Percentiles rank a stretch among this genome's conserved stretches.
These are phyloP conservation scores for Psettodes erumei DNA, from an alignment of 2,113 vertebrate genomes.

Conservation along the genomic window DNA sequence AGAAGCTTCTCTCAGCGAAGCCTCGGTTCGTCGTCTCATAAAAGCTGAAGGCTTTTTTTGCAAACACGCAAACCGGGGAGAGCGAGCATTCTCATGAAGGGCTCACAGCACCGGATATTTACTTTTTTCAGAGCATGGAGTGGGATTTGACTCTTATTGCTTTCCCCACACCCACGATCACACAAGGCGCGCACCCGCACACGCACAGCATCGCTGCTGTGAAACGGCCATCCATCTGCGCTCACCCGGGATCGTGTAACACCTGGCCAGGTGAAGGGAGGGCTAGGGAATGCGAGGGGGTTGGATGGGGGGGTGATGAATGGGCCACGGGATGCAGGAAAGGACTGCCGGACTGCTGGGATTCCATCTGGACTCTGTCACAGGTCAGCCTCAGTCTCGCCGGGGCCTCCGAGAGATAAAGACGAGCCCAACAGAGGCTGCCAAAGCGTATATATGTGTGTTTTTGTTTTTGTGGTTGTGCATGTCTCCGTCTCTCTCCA, in stretches of 20 bases:
- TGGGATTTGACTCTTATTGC: neutral
- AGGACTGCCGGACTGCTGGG: slow-evolving; percentile 59
- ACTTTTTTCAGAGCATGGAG: neutral
- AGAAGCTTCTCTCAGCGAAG: neutral
- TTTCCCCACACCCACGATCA: neutral
- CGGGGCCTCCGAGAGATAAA: slow-evolving; percentile 52
- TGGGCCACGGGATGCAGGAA: slow-evolving; percentile 38
- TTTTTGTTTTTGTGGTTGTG: slow-evolving; percentile 5
- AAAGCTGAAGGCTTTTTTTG: neutral
- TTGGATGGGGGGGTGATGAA: slow-evolving; percentile 42
- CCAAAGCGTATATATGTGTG: slow-evolving; percentile 7
- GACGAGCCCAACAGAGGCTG: slow-evolving; percentile 47
- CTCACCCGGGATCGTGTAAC: slow-evolving; percentile 35
- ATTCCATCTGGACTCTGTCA: slow-evolving; percentile 71
- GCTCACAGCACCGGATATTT: neutral
- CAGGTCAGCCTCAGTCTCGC: slow-evolving; percentile 66
- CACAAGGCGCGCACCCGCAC: too few relatives aligned
- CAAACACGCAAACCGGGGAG: too few relatives aligned
- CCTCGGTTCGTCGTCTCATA: neutral
- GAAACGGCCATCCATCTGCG: slow-evolving; percentile 40
- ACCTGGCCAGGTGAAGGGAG: slow-evolving; percentile 64
- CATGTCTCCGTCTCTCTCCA: neutral
- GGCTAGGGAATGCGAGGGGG: slow-evolving; percentile 9
- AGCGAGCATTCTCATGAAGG: neutral
- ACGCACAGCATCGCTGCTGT: neutral